A percentile compares a stretch with the other conserved stretches of the same genome.
These are phyloP conservation scores for Caenorhabditis sp. DNA, from an alignment of 2,888 invertebrate species.

Conservation along the genomic window DNA sequence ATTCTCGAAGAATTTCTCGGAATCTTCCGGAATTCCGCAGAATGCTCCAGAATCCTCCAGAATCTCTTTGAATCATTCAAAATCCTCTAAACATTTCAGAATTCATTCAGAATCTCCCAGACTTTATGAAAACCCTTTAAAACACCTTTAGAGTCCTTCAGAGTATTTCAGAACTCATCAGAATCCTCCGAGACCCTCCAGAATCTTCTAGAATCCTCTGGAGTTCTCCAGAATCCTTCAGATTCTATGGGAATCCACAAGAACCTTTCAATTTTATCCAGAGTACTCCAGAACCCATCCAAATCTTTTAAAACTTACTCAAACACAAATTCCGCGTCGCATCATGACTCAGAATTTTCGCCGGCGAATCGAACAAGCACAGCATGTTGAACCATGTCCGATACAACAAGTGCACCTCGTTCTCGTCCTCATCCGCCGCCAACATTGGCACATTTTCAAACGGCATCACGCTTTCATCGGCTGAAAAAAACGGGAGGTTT, in stretches of 20 bases:
- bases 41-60: too few species aligned
- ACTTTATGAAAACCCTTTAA: too few species aligned
- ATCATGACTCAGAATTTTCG: conserved; percentile 69
- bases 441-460: conserved; percentile 57
- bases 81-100: too few species aligned
- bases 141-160: too few species aligned
- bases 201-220: background rate
- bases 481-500: conserved; percentile 53
- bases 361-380: conserved; percentile 70
- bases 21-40: too few species aligned
- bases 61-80: too few species aligned
- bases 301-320: conserved; percentile 47
- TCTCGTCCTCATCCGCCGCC: conserved; percentile 65
- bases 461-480: conserved; percentile 66
- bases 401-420: conserved; percentile 67
- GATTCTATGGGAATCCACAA: conserved; percentile 35
- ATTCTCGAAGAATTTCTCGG: too few species aligned
- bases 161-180: background rate
- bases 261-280: too few species aligned
- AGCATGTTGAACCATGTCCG: conserved; percentile 73
- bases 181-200: background rate
- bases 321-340: conserved; percentile 67
- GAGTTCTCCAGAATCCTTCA: background rate
- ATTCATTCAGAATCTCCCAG: too few species aligned
- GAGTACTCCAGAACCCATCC: background rate